Percentiles rank a stretch among this genome's conserved stretches.
These are phyloP conservation scores for Caretta caretta DNA, from an alignment of 2,113 vertebrate genomes.

Conservation along the genomic window DNA sequence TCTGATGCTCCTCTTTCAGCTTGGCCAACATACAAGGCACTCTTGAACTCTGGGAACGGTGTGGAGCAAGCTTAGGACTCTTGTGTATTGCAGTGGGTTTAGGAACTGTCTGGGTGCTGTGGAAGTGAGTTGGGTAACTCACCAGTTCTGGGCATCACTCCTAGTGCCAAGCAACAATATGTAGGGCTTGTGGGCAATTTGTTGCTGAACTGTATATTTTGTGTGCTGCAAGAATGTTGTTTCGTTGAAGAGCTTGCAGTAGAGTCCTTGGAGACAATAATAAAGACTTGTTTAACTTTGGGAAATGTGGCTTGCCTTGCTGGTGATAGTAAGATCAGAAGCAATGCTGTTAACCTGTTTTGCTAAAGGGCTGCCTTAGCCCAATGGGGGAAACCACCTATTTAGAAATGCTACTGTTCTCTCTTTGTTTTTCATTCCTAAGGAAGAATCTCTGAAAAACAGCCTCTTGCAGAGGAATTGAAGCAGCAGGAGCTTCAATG, in stretches of 20 bases:
- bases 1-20: neutral
- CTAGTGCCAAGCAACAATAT: neutral
- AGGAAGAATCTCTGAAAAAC: neutral
- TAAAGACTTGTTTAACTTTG: neutral
- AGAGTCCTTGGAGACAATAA: neutral
- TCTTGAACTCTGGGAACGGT: neutral
- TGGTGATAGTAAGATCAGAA: neutral
- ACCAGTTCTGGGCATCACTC: neutral
- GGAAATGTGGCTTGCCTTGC: neutral
- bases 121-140: neutral
- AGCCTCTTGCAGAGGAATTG: neutral
- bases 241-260: neutral
- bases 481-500: neutral
- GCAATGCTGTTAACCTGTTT: neutral
- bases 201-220: neutral
- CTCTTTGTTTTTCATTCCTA: neutral
- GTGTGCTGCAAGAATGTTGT: neutral
- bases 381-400: neutral
- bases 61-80: neutral
- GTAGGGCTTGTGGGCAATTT: neutral
- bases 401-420: neutral
- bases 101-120: neutral
- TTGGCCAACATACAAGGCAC: neutral
- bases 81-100: neutral
- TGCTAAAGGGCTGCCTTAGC: neutral